Percentiles rank a stretch among this genome's conserved stretches.
These are phyloP conservation scores for Zeugodacus cucurbitae DNA, from an alignment of 1,140 invertebrate genomes.

Conservation along the genomic window DNA sequence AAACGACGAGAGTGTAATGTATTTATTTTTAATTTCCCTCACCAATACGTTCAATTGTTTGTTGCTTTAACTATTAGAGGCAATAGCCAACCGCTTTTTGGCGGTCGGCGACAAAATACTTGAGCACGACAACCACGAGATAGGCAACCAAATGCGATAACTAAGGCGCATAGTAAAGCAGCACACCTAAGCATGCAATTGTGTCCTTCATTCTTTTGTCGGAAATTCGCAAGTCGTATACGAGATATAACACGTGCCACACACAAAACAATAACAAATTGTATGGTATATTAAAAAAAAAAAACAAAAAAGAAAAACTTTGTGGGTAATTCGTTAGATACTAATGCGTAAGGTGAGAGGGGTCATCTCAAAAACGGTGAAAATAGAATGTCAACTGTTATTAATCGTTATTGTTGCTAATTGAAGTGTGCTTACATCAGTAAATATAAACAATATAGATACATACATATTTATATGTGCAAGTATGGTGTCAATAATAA, in stretches of 20 bases:
- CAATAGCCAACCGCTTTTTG: background rate
- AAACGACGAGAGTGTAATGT: background rate
- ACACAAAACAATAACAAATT: background rate
- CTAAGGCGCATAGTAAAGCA: background rate
- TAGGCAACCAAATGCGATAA: background rate
- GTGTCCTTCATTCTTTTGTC: slow-evolving; percentile 6
- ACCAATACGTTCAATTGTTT: slow-evolving; percentile 6
- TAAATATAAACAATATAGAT: too few species aligned
- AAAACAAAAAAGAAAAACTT: background rate
- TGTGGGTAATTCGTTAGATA: background rate
- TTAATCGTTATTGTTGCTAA: too few species aligned
- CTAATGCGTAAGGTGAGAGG: background rate
- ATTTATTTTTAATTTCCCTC: slow-evolving; percentile 33
- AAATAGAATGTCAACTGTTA: too few species aligned
- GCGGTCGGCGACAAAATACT: slow-evolving; percentile 19
- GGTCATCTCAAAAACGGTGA: too few species aligned
- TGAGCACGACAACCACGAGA: slow-evolving; percentile 13
- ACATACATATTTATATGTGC: too few species aligned
- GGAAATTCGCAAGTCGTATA: background rate
- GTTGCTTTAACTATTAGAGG: background rate
- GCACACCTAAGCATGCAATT: background rate
- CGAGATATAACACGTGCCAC: background rate
- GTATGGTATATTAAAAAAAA: background rate
- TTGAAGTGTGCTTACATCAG: too few species aligned
- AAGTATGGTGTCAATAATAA: too few species aligned